Base-by-base conservation (phyloP, 2,113 vertebrate species). In the Platichthys stellatus region DNA sequence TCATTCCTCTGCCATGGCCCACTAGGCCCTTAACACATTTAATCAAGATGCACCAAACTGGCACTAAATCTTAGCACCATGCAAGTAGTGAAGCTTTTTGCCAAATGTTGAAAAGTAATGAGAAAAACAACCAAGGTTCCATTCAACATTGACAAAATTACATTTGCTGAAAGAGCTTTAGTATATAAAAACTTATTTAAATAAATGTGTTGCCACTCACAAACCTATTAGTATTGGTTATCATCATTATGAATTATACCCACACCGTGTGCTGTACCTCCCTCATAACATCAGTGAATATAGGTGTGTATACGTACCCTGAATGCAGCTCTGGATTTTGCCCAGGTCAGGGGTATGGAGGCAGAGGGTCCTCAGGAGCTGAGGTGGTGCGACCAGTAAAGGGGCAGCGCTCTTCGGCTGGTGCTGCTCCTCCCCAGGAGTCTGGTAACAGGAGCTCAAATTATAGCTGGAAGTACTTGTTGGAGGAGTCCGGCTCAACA, bases 321-420 rank as follows among this genome's bases (percentile, higher is more conserved):
- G 56, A 28, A 7, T 20, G n/a, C 6, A 15, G 43, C 58, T 18
- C 43, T 83, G 75, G 17, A 51, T 65, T 60, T 40, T 68, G 17
- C 58, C 75, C 49, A 79, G 66, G 14, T 15, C 56, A 14, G 84
- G 61, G 24, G 80, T 80, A 63, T 71, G 74, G 31, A 77, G 80
- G 43, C 60, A 79, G 31, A 77, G 82, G 47, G 57, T 80, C 51
- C 38, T 78, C 54, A 82, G 31, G 51, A 77, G 26, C 0, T 54
- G n/a, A 20, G 63, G 56, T 0, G 54, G 13, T 23, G 0, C 20
- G 45, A 43, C 21, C 56, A 72, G 10, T 0, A 2, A 35, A 13
- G 57, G 18, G 14, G 12, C 2, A 18, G 28, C 0, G 8, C 15
- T 26, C 12, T 57, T n/a, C 40, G 2, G 17, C 15, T 51, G 47